Conservation (phyloP, 2,797 vertebrate genomes). For the Neomorphus geoffroyi region DNA sequence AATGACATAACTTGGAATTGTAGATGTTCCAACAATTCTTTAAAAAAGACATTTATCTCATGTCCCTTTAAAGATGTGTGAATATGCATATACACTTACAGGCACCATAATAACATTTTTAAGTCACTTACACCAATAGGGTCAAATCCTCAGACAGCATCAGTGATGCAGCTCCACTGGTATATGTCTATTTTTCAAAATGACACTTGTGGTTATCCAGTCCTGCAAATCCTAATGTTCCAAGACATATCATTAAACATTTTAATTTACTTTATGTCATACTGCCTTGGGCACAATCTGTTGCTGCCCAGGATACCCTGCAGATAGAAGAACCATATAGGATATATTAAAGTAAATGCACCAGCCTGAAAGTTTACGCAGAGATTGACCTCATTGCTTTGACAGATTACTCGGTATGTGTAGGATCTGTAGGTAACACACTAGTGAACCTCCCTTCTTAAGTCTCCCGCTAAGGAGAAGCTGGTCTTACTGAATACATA, state of each 20-base stretch:
- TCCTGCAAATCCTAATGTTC: not conserved
- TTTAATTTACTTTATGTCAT: not conserved
- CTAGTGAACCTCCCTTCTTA: not conserved
- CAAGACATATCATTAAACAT: not conserved
- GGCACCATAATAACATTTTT: not conserved
- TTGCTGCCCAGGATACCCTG: not conserved
- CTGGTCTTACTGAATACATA: not conserved
- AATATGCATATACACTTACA: not conserved
- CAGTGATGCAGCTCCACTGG: not conserved
- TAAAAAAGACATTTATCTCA: not conserved
- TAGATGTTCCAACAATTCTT: not conserved
- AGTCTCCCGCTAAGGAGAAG: not conserved
- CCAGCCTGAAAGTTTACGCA: not conserved
- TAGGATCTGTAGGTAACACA: not conserved
- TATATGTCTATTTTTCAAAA: not conserved
- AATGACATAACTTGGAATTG: not conserved
- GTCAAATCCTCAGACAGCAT: not conserved
- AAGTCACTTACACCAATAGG: not conserved
- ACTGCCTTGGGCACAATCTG: not conserved
- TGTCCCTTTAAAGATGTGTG: not conserved
- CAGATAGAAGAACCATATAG: not conserved
- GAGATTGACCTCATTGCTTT: not conserved
- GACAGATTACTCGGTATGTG: not conserved
- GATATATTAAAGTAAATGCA: not conserved
- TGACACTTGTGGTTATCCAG: not conserved